Evolutionary conservation across 2,888 invertebrate genomes (phyloP).

Genomic region (Agapetus fuscipes): DNA sequence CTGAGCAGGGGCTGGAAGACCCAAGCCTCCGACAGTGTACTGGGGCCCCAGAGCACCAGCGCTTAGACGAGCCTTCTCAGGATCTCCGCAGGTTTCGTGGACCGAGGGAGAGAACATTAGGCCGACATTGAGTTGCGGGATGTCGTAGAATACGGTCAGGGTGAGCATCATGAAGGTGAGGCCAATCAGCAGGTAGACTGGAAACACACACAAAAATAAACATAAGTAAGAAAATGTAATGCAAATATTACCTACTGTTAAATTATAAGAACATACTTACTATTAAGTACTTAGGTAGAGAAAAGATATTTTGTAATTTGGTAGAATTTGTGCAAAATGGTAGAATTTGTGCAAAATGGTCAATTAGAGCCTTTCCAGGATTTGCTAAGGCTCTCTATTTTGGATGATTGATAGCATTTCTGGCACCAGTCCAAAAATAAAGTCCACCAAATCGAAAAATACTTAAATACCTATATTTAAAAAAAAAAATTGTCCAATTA

Average conservation of each 20-base stretch:
- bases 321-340: no score
- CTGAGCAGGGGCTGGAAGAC: conserved; percentile 16
- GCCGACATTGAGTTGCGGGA: conserved; percentile 79
- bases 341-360: no score
- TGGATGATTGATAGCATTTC: no score
- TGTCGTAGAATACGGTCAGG: conserved; percentile 77
- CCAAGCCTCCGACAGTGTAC: conserved; percentile 30
- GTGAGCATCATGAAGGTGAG: conserved; percentile 78
- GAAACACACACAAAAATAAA: conserved; percentile 24
- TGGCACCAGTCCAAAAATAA: no score
- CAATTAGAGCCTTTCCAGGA: no score
- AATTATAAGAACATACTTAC: not conserved
- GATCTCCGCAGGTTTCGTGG: conserved; percentile 36
- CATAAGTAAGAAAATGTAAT: not conserved
- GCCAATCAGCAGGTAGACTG: conserved; percentile 72
- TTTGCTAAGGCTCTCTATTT: no score
- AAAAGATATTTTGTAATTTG: no score
- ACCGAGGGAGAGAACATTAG: conserved; percentile 58
- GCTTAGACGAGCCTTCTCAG: conserved; percentile 59
- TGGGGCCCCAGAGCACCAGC: conserved; percentile 29
- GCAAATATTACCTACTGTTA: not conserved
- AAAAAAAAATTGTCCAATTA: no score
- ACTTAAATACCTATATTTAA: no score
- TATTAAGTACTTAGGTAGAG: not conserved
- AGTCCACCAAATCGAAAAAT: no score